A percentile compares a stretch with the other conserved stretches of the same genome.
Conservation (phyloP, 1,140 invertebrate species). For the Drosophila nebulosa region DNA sequence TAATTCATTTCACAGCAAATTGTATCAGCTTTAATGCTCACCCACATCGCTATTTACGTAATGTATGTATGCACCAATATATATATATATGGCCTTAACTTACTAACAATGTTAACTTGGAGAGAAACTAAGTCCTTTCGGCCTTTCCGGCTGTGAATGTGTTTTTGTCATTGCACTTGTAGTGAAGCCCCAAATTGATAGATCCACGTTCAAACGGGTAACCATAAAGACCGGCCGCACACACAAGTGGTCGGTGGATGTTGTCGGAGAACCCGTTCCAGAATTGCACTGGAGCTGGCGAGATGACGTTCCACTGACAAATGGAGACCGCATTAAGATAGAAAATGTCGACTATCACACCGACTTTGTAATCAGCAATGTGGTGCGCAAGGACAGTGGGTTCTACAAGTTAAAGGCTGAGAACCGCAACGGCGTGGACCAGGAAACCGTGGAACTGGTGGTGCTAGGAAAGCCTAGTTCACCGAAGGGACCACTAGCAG, state of each 20-base stretch:
- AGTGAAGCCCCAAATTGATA: slow-evolving; percentile 97
- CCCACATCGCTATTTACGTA: slow-evolving; percentile 27
- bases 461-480: slow-evolving; percentile 92
- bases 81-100: background rate
- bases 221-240: slow-evolving; percentile 95
- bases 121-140: slow-evolving; percentile 79
- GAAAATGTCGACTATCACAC: slow-evolving; percentile 96
- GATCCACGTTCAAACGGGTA: slow-evolving; percentile 92
- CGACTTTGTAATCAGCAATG: slow-evolving; percentile 91
- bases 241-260: slow-evolving; percentile 95
- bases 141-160: slow-evolving; percentile 21
- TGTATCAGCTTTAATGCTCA: slow-evolving; percentile 17
- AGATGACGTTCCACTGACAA: slow-evolving; percentile 90
- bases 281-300: slow-evolving; percentile 92
- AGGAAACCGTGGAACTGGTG: slow-evolving; percentile 94
- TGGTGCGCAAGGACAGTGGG: slow-evolving; percentile 93
- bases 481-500: slow-evolving; percentile 94
- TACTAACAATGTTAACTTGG: background rate
- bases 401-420: slow-evolving; percentile 94
- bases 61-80: slow-evolving; percentile 34
- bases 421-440: slow-evolving; percentile 94
- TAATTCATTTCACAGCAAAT: slow-evolving; percentile 22
- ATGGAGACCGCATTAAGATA: slow-evolving; percentile 92
- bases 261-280: slow-evolving; percentile 94
- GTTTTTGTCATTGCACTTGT: slow-evolving; percentile 53